These are phyloP conservation scores for Zapus hudsonius DNA, from an alignment of 2,113 vertebrate genomes.

Conservation along the genomic window DNA sequence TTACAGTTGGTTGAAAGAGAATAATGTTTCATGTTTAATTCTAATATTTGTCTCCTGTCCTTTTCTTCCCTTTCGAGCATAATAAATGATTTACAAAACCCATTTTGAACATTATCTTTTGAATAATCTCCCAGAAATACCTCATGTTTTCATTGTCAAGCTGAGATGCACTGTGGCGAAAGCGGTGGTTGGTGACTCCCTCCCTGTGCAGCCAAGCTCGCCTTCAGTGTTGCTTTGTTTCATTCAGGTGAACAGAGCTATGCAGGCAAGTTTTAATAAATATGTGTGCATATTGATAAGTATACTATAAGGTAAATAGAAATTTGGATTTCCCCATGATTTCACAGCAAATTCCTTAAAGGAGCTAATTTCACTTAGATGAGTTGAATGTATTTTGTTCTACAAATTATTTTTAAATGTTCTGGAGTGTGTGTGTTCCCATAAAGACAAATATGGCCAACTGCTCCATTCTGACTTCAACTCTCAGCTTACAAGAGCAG, in stretches of 20 bases:
- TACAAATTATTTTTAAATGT: slow-evolving; percentile 51
- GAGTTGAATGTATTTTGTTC: slow-evolving; percentile 8
- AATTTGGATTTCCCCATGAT: background rate
- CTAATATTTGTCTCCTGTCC: slow-evolving; percentile 78
- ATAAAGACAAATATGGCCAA: background rate
- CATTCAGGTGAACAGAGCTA: slow-evolving; percentile 33
- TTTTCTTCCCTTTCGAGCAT: slow-evolving; percentile 77
- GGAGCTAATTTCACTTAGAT: slow-evolving; percentile 13
- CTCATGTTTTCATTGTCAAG: slow-evolving; percentile 69
- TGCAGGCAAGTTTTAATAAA: slow-evolving; percentile 37
- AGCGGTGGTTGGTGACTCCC: slow-evolving; percentile 56
- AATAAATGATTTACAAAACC: slow-evolving; percentile 77
- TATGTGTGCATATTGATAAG: background rate
- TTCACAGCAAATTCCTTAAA: slow-evolving; percentile 18
- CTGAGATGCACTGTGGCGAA: slow-evolving; percentile 52
- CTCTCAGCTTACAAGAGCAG: slow-evolving; percentile 14
- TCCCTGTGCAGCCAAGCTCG: slow-evolving; percentile 19
- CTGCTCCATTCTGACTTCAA: slow-evolving; percentile 50
- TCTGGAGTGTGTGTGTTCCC: background rate
- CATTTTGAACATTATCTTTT: slow-evolving; percentile 56
- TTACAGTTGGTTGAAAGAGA: slow-evolving; percentile 77
- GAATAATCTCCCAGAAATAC: slow-evolving; percentile 32
- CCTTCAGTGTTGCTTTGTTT: slow-evolving; percentile 61
- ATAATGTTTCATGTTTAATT: slow-evolving; percentile 71
- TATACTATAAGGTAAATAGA: background rate